Evolutionary conservation across 2,797 vertebrate species (phyloP).

Genomic region (Benthosema pterotum): DNA sequence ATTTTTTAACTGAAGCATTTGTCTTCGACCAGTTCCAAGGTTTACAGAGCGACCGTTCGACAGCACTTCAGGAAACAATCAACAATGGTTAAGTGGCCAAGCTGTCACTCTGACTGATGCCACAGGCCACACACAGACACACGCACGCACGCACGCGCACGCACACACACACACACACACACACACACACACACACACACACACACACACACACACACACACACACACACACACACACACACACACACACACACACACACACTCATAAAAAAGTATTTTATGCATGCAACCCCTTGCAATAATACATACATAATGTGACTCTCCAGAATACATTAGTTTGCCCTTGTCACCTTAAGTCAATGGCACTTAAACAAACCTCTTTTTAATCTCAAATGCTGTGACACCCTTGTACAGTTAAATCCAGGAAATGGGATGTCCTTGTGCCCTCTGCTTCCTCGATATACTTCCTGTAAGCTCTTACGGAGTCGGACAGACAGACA

Average conservation of each 20-base stretch:
- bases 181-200: background rate
- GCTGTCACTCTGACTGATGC: constrained; percentile 9
- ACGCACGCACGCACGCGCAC: constrained; percentile 5
- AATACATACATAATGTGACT: background rate
- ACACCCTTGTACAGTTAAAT: constrained; percentile 31
- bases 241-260: background rate
- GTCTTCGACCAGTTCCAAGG: constrained; percentile 21
- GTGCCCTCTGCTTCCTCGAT: constrained; percentile 50
- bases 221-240: constrained; percentile 5
- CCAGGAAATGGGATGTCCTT: constrained; percentile 59
- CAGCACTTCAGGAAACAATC: constrained; percentile 50
- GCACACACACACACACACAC: constrained; percentile 1
- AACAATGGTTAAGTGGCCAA: constrained; percentile 26
- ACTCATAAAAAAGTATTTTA: background rate
- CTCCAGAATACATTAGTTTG: constrained; percentile 58
- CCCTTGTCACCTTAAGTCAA: constrained; percentile 51
- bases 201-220: constrained; percentile 14
- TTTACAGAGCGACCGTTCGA: constrained; percentile 32
- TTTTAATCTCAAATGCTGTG: constrained; percentile 42
- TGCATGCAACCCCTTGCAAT: background rate
- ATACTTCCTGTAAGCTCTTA: constrained; percentile 17
- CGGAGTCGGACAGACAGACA: background rate
- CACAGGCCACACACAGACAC: constrained; percentile 38
- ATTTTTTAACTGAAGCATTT: constrained; percentile 45
- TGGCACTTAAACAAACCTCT: constrained; percentile 29